Conservation (phyloP, 2,797 vertebrate genomes). For the Xenentodon cancila region DNA sequence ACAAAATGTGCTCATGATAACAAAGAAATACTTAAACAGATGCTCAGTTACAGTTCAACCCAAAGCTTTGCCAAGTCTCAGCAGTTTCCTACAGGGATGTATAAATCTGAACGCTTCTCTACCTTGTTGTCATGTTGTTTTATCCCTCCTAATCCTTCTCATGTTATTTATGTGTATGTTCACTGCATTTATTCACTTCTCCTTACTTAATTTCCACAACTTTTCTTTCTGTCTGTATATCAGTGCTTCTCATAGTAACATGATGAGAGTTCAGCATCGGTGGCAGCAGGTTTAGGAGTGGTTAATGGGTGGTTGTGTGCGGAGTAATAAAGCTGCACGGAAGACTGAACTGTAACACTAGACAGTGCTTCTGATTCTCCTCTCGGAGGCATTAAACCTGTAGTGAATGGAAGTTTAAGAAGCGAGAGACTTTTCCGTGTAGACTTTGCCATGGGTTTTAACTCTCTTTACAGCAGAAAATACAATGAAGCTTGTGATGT, state of each 20-base stretch:
- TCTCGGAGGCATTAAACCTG: background rate
- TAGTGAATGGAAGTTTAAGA: background rate
- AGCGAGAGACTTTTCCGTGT: slow-evolving; percentile 26
- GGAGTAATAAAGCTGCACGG: background rate
- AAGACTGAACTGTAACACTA: background rate
- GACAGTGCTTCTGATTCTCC: too few relatives aligned
- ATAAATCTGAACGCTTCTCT: too few relatives aligned
- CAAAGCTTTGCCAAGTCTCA: too few relatives aligned
- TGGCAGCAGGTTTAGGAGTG: background rate
- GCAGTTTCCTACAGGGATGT: too few relatives aligned
- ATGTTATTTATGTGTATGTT: background rate
- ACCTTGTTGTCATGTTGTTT: too few relatives aligned
- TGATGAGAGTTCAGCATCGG: slow-evolving; percentile 1
- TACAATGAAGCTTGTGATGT: slow-evolving; percentile 10
- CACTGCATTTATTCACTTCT: background rate
- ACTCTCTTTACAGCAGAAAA: slow-evolving; percentile 18
- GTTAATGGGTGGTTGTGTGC: background rate
- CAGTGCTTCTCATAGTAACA: background rate
- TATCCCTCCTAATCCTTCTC: background rate
- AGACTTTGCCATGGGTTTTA: too few relatives aligned
- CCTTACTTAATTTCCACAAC: background rate
- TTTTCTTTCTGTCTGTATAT: background rate
- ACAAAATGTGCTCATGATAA: too few relatives aligned
- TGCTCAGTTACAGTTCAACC: too few relatives aligned
- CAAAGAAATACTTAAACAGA: too few relatives aligned